These are phyloP conservation scores for Xylocopa sonorina DNA, from an alignment of 1,140 invertebrate species.

Conservation along the genomic window DNA sequence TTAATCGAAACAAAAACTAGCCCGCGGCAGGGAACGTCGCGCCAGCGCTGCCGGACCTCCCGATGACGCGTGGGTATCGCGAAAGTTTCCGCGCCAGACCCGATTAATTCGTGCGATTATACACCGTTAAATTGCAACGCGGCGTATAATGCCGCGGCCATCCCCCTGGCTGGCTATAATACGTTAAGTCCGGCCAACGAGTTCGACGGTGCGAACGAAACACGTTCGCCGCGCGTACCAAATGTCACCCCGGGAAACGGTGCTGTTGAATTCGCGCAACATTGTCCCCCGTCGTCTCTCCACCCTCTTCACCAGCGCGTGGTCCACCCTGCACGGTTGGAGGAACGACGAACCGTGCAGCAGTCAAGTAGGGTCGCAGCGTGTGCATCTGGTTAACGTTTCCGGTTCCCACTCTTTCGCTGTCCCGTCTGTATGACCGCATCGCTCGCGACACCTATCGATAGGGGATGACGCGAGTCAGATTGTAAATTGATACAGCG, in stretches of 20 bases:
- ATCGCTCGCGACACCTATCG: background rate
- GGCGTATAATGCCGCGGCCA: conserved; percentile 26
- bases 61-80: conserved; percentile 27
- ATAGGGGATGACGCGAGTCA: no score
- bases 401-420: conserved; percentile 31
- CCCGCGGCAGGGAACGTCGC: no score
- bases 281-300: conserved; percentile 28
- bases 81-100: conserved; percentile 8
- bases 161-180: conserved; percentile 29
- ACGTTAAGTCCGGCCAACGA: conserved; percentile 48
- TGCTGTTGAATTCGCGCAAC: conserved; percentile 64
- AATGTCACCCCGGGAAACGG: conserved; percentile 66
- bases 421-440: background rate
- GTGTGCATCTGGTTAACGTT: conserved; percentile 64
- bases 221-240: conserved; percentile 65
- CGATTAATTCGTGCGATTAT: conserved; percentile 50
- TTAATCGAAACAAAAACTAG: conserved; percentile 59
- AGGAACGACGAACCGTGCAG: no score
- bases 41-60: no score
- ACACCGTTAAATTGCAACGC: conserved; percentile 43
- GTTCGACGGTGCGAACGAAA: conserved; percentile 55
- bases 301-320: no score
- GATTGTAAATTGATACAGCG: no score
- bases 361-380: conserved; percentile 62
- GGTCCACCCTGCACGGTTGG: no score